These are phyloP conservation scores for Eubasilissa regina DNA, from an alignment of 1,140 invertebrate genomes.

Conservation along the genomic window DNA sequence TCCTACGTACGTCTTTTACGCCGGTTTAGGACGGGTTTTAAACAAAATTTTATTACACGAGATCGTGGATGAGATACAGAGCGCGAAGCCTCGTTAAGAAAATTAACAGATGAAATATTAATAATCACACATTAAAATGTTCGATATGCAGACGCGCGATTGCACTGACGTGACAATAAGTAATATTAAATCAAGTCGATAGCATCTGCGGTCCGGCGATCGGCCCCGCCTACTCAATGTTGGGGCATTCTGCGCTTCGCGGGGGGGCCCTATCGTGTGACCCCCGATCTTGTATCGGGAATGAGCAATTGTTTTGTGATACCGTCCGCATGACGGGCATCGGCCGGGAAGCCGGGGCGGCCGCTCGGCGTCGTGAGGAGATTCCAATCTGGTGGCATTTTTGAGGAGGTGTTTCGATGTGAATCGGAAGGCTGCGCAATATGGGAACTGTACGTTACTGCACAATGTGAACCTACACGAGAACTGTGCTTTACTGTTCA, in stretches of 20 bases:
- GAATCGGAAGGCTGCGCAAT: neutral
- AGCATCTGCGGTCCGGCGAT: slow-evolving; percentile 20
- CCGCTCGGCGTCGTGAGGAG: slow-evolving; percentile 5
- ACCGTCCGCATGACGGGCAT: neutral
- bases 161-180: neutral
- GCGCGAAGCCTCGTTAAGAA: too few relatives aligned
- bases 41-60: too few relatives aligned
- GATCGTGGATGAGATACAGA: too few relatives aligned
- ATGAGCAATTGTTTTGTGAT: slow-evolving; percentile 43
- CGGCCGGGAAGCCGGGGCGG: too few relatives aligned
- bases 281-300: slow-evolving; percentile 16
- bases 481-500: too few relatives aligned
- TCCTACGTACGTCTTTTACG: too few relatives aligned
- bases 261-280: slow-evolving; percentile 41
- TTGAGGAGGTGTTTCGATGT: slow-evolving; percentile 1
- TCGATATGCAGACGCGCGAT: too few relatives aligned
- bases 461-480: too few relatives aligned
- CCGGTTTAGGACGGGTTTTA: too few relatives aligned
- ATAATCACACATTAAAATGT: too few relatives aligned
- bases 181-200: slow-evolving; percentile 49
- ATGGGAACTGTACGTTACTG: neutral
- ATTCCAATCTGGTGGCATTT: neutral
- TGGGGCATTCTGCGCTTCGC: slow-evolving; percentile 53
- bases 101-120: too few relatives aligned
- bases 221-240: slow-evolving; percentile 39